Conservation (phyloP, 2,888 invertebrate species). For the Drosophila monieri region DNA sequence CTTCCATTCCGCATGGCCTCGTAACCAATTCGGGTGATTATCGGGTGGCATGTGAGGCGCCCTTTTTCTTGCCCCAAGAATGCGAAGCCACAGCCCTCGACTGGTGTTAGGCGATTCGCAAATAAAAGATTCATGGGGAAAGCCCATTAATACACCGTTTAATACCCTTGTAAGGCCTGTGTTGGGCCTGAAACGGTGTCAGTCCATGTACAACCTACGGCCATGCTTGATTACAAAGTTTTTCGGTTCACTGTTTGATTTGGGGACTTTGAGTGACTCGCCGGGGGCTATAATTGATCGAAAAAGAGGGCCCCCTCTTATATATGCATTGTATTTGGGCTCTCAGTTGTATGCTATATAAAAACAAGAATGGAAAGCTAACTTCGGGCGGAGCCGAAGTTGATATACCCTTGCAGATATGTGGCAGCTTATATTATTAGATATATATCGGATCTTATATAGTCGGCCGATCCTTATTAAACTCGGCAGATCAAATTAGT, state of each 20-base stretch:
- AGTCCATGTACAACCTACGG: slow-evolving; percentile 13
- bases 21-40: slow-evolving; percentile 50
- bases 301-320: slow-evolving; percentile 12
- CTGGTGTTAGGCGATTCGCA: slow-evolving; percentile 39
- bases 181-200: slow-evolving; percentile 53
- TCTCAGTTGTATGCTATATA: slow-evolving; percentile 41
- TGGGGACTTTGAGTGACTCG: slow-evolving; percentile 1
- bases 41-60: slow-evolving; percentile 24
- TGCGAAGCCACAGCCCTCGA: background rate
- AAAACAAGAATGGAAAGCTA: too few relatives aligned
- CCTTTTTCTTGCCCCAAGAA: background rate
- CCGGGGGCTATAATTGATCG: slow-evolving; percentile 28
- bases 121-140: slow-evolving; percentile 72
- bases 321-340: background rate
- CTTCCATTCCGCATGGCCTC: slow-evolving; percentile 15
- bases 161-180: slow-evolving; percentile 62
- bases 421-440: too few relatives aligned
- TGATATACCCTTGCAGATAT: too few relatives aligned
- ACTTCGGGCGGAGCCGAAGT: too few relatives aligned
- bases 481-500: too few relatives aligned
- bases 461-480: too few relatives aligned
- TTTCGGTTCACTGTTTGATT: slow-evolving; percentile 25
- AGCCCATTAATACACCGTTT: slow-evolving; percentile 67
- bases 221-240: slow-evolving; percentile 13
- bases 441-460: too few relatives aligned